Percentiles rank a stretch among this genome's conserved stretches.
Conservation (phyloP, 2,113 vertebrate species). For the Vulpes vulpes region DNA sequence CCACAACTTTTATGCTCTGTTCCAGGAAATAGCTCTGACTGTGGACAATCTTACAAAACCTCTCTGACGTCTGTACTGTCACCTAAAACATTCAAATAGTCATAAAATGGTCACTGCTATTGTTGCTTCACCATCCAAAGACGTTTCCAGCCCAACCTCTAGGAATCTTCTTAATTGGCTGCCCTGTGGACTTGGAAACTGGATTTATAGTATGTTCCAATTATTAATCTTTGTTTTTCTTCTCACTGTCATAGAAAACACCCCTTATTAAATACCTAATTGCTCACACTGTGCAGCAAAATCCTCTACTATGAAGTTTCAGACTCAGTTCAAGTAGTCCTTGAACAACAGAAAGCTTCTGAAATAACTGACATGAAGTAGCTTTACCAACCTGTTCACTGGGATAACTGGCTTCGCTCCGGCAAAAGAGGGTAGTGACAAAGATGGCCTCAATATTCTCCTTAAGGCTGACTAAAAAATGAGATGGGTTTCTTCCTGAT, state of each 20-base stretch:
- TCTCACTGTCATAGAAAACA: neutral
- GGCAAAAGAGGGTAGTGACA: neutral
- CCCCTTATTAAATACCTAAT: neutral
- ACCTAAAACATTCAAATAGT: neutral
- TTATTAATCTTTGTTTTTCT: neutral
- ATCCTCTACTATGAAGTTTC: neutral
- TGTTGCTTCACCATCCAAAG: neutral
- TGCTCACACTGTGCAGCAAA: neutral
- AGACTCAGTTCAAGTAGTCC: neutral
- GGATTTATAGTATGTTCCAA: neutral
- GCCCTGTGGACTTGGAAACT: neutral
- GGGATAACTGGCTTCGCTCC: neutral
- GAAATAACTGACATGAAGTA: neutral
- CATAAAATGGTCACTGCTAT: neutral
- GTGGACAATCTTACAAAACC: neutral
- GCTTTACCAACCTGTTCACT: neutral
- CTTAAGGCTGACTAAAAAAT: neutral
- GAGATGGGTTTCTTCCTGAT: neutral
- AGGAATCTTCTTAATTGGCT: conserved; percentile 11
- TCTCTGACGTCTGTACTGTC: neutral
- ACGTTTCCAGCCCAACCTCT: neutral
- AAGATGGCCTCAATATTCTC: neutral
- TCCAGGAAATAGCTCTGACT: neutral
- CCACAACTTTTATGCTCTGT: neutral
- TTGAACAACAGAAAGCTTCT: neutral